Percentiles rank a stretch among this genome's conserved stretches.
These are phyloP conservation scores for Acrocephalus arundinaceus DNA, from an alignment of 2,113 vertebrate species.

Conservation along the genomic window DNA sequence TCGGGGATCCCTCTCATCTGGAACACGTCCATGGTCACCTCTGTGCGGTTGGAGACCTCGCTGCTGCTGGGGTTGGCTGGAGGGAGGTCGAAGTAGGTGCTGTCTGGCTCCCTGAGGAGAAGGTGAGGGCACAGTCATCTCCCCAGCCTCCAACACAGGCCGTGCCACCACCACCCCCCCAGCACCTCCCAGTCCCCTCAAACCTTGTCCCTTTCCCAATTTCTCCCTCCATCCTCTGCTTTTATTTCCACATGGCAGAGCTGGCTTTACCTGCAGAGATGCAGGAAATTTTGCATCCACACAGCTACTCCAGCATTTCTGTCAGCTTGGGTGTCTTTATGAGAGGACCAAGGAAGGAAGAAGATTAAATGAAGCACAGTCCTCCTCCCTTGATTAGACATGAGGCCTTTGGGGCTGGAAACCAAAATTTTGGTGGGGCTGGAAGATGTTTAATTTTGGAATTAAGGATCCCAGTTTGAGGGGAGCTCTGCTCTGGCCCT, in stretches of 20 bases:
- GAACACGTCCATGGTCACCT: constrained; percentile 88
- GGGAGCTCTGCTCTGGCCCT: background rate
- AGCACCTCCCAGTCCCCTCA: accelerated
- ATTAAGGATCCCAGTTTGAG: background rate
- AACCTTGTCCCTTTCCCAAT: background rate
- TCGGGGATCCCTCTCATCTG: constrained; percentile 88
- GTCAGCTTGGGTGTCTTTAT: background rate
- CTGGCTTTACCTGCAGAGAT: background rate
- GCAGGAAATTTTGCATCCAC: background rate
- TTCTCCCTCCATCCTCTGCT: background rate
- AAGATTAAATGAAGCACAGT: background rate
- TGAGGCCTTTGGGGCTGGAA: background rate
- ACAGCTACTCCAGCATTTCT: background rate
- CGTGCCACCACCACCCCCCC: too few species aligned
- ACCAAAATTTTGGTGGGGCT: background rate
- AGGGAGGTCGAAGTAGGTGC: constrained; percentile 94
- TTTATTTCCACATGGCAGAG: background rate
- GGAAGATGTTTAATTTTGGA: background rate
- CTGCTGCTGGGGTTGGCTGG: constrained; percentile 71
- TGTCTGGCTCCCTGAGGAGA: constrained; percentile 89
- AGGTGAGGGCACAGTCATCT: background rate
- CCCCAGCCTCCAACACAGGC: background rate
- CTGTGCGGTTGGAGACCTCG: constrained; percentile 68
- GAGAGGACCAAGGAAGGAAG: background rate
- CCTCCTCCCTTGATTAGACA: background rate